A percentile compares a stretch with the other conserved stretches of the same genome.
phyloP scores from a whole-genome alignment of 2,888 invertebrate species.

The Ormyrus pomaceus region DNA sequence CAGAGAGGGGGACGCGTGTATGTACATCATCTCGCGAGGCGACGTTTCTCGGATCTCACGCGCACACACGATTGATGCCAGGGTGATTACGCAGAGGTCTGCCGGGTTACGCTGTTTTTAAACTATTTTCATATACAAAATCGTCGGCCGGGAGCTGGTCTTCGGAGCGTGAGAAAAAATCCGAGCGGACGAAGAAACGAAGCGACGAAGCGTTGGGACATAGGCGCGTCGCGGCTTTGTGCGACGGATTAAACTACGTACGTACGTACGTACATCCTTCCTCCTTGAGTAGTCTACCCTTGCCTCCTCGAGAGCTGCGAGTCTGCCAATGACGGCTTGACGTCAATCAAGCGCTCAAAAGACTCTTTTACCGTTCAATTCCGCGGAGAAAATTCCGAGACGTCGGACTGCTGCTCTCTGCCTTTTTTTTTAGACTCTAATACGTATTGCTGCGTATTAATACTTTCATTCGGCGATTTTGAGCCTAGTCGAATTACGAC shows the following conservation, averaged over 20 bases:
- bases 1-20: too few relatives aligned
- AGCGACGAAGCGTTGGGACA: too few relatives aligned
- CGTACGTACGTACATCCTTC: constrained; percentile 10
- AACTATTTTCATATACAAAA: too few relatives aligned
- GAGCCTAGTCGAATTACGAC: too few relatives aligned
- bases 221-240: constrained; percentile 58
- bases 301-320: not conserved
- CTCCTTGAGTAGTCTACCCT: constrained; percentile 1
- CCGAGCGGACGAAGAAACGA: too few relatives aligned
- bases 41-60: constrained; percentile 34
- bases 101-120: too few relatives aligned
- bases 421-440: not conserved
- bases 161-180: too few relatives aligned
- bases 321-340: not conserved
- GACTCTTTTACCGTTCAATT: constrained; percentile 30
- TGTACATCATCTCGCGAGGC: too few relatives aligned
- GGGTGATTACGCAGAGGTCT: too few relatives aligned
- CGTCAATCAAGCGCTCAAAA: constrained; percentile 49
- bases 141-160: too few relatives aligned
- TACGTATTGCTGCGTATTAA: too few relatives aligned
- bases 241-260: constrained; percentile 58
- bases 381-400: constrained; percentile 29
- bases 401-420: not conserved
- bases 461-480: too few relatives aligned
- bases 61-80: not conserved